phyloP scores from a whole-genome alignment of 2,888 invertebrate genomes.

The Oeneis ivallda region DNA sequence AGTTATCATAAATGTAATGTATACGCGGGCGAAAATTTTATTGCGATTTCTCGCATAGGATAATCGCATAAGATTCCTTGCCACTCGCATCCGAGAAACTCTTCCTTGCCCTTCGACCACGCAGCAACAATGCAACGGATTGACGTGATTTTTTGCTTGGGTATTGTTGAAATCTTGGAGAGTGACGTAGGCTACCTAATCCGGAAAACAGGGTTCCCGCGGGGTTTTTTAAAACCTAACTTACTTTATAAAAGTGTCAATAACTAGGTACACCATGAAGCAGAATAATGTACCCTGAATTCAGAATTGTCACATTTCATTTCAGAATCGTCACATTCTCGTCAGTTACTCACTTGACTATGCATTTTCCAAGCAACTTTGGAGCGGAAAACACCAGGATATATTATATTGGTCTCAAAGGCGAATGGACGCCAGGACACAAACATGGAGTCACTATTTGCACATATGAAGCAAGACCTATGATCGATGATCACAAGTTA shows the following conservation, averaged over 20 bases:
- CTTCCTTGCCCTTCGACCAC: no score
- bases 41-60: no score
- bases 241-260: neutral
- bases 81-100: no score
- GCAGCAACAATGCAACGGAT: no score
- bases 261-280: neutral
- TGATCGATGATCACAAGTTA: slow-evolving; percentile 91
- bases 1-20: no score
- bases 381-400: slow-evolving; percentile 92
- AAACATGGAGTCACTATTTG: slow-evolving; percentile 95
- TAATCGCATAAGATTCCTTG: no score
- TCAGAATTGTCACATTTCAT: slow-evolving; percentile 91
- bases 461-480: slow-evolving; percentile 93
- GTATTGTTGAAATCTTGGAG: no score
- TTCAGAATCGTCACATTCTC: slow-evolving; percentile 95
- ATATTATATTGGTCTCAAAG: slow-evolving; percentile 96
- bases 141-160: no score
- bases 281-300: slow-evolving; percentile 43
- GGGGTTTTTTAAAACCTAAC: neutral
- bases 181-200: no score
- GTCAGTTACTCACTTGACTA: slow-evolving; percentile 91
- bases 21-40: no score
- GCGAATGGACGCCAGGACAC: slow-evolving; percentile 93
- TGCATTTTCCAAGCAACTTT: slow-evolving; percentile 95
- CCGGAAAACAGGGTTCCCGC: no score